Conservation (phyloP, 2,888 invertebrate genomes). For the Glaucopsyche alexis region DNA sequence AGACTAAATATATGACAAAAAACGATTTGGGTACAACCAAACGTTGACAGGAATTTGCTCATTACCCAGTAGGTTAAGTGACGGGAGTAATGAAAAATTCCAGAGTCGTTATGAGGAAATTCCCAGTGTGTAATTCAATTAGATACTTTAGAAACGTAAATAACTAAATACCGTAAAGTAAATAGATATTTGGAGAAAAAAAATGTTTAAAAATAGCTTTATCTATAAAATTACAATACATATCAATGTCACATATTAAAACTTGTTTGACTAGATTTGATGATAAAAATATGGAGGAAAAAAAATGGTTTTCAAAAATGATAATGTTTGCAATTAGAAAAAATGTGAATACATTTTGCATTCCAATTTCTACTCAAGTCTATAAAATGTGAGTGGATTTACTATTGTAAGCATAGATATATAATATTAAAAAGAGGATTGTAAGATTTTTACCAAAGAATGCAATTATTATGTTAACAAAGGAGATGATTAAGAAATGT, state of each 20-base stretch:
- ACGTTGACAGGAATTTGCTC: conserved; percentile 8
- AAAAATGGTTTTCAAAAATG: too few relatives aligned
- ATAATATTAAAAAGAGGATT: too few relatives aligned
- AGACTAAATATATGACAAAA: background rate
- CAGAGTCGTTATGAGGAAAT: background rate
- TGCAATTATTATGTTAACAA: too few relatives aligned
- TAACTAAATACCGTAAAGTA: background rate
- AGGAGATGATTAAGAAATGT: too few relatives aligned
- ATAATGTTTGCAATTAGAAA: too few relatives aligned
- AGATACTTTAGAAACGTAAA: background rate
- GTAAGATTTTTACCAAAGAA: too few relatives aligned
- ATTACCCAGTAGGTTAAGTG: background rate
- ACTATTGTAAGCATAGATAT: too few relatives aligned
- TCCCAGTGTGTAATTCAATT: background rate
- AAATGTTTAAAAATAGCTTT: background rate
- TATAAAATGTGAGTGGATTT: too few relatives aligned
- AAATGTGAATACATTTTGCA: too few relatives aligned
- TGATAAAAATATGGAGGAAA: too few relatives aligned
- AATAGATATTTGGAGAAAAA: background rate
- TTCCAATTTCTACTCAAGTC: too few relatives aligned
- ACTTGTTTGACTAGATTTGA: background rate
- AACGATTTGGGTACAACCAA: background rate
- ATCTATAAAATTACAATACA: background rate
- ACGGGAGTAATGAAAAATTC: conserved; percentile 11
- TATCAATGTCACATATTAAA: background rate